Evolutionary conservation across 2,797 vertebrate genomes (phyloP), one percentile per base, ranked within the genome.

Genomic region (Lagothrix lagotricha): DNA sequence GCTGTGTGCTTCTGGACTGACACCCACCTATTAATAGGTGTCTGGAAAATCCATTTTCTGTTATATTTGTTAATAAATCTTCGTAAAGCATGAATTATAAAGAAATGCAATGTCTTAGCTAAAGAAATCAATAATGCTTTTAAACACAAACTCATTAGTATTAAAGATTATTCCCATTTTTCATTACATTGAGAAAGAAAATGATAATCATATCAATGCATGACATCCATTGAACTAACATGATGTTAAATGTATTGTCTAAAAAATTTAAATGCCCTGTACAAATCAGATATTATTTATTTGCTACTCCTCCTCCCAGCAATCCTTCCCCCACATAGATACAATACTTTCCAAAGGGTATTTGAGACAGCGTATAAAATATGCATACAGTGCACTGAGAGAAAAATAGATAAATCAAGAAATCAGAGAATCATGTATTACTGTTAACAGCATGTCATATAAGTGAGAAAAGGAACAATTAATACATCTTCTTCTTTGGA

Each of bases 121-220:
- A 88, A 86, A 96, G 80, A 92, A 97, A 98, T 98, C 97, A 97
- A 97, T 97, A 98, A 90, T 77, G 82, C 85, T 94, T 97, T 98
- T 97, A 97, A 97, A 97, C 80, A 95, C 86, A 96, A 97, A 81
- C 93, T 97, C 90, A 97, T 98, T 96, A 97, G 88, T 96, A 97
- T 97, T 97, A 97, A 96, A 97, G 82, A 97, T 84, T 90, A 98
- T 96, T 93, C 91, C 80, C 93, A 96, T 98, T 96, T 97, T 97
- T 97, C 94, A 97, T 96, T 97, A 84, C 93, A 88, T 82, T 57
- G 70, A 94, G 85, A 80, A 96, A 96, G 89, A 93, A 94, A 97
- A 93, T 75, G 75, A 90, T 94, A 89, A 91, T 97, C 82, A 7
- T 95, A 64, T 90, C 90, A 96, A 90, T 54, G 93, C 52, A 52